Percentiles rank a stretch among this genome's conserved stretches.
Conservation (phyloP, 30 jellyfish, hydroid and myxozoan species). For the Clytia hemisphaerica region DNA sequence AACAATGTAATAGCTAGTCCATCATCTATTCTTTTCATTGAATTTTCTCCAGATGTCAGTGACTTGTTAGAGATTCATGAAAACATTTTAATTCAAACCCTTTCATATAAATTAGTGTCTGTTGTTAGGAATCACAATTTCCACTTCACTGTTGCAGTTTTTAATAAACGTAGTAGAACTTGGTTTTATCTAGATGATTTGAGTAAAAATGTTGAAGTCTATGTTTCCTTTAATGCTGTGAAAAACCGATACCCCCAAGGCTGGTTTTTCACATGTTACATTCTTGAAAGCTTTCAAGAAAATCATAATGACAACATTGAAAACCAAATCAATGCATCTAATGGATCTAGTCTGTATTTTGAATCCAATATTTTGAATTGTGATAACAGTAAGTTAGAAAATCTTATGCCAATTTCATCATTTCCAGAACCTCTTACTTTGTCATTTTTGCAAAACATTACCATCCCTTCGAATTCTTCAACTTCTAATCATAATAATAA, state of each 20-base stretch:
- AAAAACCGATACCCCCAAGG: neutral
- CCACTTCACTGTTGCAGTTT: neutral
- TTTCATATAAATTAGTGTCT: neutral
- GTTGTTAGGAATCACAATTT: neutral
- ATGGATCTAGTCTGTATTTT: too few species aligned
- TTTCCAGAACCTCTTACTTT: too few species aligned
- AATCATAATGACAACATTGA: too few species aligned
- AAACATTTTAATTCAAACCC: neutral
- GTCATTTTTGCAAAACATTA: too few species aligned
- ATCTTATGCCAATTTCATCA: too few species aligned
- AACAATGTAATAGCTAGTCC: neutral
- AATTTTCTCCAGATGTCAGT: neutral
- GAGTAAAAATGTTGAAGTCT: neutral
- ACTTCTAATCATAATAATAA: too few species aligned
- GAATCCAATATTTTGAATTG: too few species aligned
- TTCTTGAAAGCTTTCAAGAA: too few species aligned
- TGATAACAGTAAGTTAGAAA: too few species aligned
- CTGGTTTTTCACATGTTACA: slow-evolving; percentile 1
- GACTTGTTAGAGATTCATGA: neutral
- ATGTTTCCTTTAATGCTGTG: neutral
- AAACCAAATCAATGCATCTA: too few species aligned
- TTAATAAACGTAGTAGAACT: neutral
- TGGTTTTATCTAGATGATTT: slow-evolving; percentile 9
- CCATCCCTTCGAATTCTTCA: too few species aligned
- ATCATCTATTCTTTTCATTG: neutral